Evolutionary conservation across 2,888 invertebrate genomes (phyloP).

Genomic region (Tubulanus polymorphus): DNA sequence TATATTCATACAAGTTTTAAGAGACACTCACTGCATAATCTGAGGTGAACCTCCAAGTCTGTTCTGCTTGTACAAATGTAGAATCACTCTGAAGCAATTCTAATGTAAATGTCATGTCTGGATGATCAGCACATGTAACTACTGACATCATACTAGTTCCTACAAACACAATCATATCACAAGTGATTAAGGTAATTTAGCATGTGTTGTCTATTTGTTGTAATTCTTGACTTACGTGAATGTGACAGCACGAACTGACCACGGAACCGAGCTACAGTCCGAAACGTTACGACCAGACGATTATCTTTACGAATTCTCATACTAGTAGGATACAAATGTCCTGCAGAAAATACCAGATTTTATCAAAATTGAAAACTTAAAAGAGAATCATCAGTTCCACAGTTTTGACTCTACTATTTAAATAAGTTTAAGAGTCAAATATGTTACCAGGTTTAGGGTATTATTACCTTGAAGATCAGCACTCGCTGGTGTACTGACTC

Average conservation of each 20-base stretch:
- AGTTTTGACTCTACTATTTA: too few species aligned
- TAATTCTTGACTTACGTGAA: conserved; percentile 34
- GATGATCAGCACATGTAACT: conserved; percentile 41
- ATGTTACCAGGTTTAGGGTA: too few species aligned
- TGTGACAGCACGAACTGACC: conserved; percentile 44
- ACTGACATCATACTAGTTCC: conserved; percentile 28
- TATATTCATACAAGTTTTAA: too few species aligned
- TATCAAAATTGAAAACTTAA: too few species aligned
- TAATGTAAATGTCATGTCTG: conserved; percentile 43
- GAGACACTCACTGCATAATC: conserved; percentile 44
- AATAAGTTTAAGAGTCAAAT: too few species aligned
- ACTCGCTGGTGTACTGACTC: conserved; percentile 38
- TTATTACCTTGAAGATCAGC: conserved; percentile 12
- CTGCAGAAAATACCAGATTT: too few species aligned
- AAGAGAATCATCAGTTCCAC: too few species aligned
- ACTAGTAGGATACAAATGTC: conserved; percentile 46
- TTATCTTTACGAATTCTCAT: conserved; percentile 49
- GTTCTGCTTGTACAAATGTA: conserved; percentile 46
- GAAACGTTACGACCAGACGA: conserved; percentile 44
- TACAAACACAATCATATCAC: conserved; percentile 4
- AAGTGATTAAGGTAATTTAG: too few species aligned
- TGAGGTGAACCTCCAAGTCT: conserved; percentile 50
- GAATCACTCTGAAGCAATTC: conserved; percentile 40
- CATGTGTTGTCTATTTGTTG: too few species aligned
- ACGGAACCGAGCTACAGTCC: conserved; percentile 44